Percentiles rank a stretch among this genome's conserved stretches.
Evolutionary conservation across 1,140 invertebrate species (phyloP).

Genomic region (fruit fly (Drosophila melanogaster)): Release_6_plus_ISO1_MT NT_037436.4:8712001-8712500

Average conservation of each 20-base stretch:
- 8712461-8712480: not conserved
- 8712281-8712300: too few species aligned
- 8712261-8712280: too few species aligned
- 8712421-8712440: not conserved
- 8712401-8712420: not conserved
- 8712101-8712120: conserved; percentile 14
- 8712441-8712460: not conserved
- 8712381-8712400: not conserved
- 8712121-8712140: conserved; percentile 50
- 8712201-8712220: not conserved
- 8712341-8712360: not conserved
- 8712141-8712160: conserved; percentile 50
- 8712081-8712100: conserved; percentile 64
- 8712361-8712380: not conserved
- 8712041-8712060: conserved; percentile 80
- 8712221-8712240: not conserved
- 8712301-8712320: not conserved
- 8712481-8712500: not conserved
- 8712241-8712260: too few species aligned
- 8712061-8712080: conserved; percentile 72
- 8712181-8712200: not conserved
- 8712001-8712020: not conserved
- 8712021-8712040: conserved; percentile 68
- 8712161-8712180: not conserved
- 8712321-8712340: not conserved